Evolutionary conservation across 1,140 invertebrate species (phyloP).

Genomic region (Rhagoletis zephyria): DNA sequence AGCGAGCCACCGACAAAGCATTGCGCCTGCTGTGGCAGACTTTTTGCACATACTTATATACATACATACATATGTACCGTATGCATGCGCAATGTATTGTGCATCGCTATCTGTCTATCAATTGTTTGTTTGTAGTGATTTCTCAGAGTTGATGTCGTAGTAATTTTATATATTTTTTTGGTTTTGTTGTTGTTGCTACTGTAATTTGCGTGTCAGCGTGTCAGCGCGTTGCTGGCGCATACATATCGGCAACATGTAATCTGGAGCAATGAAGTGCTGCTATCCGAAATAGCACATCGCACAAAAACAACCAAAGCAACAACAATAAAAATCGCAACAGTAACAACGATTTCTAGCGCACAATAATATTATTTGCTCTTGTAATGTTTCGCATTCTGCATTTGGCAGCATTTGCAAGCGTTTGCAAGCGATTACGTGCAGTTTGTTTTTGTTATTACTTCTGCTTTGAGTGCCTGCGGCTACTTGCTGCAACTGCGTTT

Average conservation of each 20-base stretch:
- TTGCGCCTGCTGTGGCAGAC: neutral
- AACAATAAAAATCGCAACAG: neutral
- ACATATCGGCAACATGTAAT: slow-evolving; percentile 18
- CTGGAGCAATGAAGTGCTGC: slow-evolving; percentile 28
- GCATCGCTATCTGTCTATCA: neutral
- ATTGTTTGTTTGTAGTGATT: neutral
- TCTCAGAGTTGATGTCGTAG: neutral
- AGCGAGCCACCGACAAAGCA: neutral
- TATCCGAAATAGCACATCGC: slow-evolving; percentile 41
- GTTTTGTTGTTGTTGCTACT: neutral
- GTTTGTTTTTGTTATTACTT: neutral
- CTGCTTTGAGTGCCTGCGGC: neutral
- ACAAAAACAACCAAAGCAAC: no score
- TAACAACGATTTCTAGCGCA: neutral
- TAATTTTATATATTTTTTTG: neutral
- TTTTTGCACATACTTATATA: neutral
- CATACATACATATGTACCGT: no score
- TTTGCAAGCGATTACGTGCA: slow-evolving; percentile 12
- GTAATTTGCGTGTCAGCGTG: slow-evolving; percentile 40
- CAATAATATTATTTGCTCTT: slow-evolving; percentile 13
- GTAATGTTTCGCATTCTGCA: neutral
- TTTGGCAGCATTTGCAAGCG: neutral
- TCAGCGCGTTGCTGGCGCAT: slow-evolving; percentile 35
- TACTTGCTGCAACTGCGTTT: slow-evolving; percentile 41
- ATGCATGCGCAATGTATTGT: no score